Evolutionary conservation across 2,888 invertebrate species (phyloP).

Genomic region (Gastracanthus pulcherrimus): DNA sequence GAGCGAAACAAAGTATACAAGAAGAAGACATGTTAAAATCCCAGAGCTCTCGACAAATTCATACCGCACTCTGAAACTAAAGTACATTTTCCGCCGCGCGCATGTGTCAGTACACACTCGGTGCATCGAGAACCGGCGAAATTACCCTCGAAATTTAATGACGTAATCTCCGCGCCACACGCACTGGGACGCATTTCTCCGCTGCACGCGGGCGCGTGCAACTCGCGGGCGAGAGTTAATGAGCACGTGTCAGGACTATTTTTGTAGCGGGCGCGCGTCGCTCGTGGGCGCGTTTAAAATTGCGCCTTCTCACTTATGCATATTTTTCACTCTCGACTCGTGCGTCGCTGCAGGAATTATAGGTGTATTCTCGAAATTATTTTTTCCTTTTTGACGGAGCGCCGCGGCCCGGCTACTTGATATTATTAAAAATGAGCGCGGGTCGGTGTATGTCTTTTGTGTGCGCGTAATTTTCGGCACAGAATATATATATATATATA

Average conservation of each 20-base stretch:
- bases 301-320: background rate
- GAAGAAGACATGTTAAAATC: no score
- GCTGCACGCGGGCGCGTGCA: no score
- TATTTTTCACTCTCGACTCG: background rate
- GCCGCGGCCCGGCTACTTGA: no score
- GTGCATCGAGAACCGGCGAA: background rate
- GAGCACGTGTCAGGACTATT: conserved; percentile 32
- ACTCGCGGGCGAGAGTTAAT: conserved; percentile 20
- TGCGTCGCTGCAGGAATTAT: background rate
- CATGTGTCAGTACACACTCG: background rate
- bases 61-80: no score
- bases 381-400: background rate
- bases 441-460: no score
- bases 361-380: background rate
- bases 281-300: background rate
- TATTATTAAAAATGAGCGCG: no score
- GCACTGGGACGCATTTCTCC: no score
- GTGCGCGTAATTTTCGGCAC: no score
- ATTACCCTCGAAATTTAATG: conserved; percentile 14
- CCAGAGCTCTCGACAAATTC: no score
- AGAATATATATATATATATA: no score
- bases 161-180: background rate
- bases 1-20: no score
- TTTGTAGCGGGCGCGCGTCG: background rate
- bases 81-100: background rate